Conservation (phyloP, 2,888 invertebrate species). For the Corbicula japonica region DNA sequence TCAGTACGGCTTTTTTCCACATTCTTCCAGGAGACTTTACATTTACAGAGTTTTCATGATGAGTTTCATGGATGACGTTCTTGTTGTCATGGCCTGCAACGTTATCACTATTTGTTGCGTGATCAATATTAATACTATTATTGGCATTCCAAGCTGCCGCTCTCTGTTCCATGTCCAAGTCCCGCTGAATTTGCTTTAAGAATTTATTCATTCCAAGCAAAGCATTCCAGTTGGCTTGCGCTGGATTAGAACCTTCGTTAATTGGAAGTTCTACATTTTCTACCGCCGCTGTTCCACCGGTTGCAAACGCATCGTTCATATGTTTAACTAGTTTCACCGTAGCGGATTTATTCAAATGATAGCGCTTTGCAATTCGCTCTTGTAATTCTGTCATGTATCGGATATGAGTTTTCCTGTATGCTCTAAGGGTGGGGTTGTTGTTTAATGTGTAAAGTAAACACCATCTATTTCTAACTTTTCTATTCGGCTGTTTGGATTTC, state of each 20-base stretch:
- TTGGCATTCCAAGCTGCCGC: too few relatives aligned
- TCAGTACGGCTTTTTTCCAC: too few relatives aligned
- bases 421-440: constrained; percentile 53
- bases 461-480: constrained; percentile 51
- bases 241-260: constrained; percentile 4
- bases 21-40: too few relatives aligned
- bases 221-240: constrained; percentile 46
- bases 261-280: neutral
- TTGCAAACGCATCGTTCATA: constrained; percentile 25
- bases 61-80: too few relatives aligned
- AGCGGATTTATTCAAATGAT: constrained; percentile 39
- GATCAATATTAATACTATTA: too few relatives aligned
- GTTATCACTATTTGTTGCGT: too few relatives aligned
- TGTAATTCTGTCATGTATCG: constrained; percentile 44
- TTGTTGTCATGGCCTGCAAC: too few relatives aligned
- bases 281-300: constrained; percentile 11
- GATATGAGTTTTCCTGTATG: constrained; percentile 51
- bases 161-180: neutral
- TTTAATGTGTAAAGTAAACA: constrained; percentile 48
- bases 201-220: constrained; percentile 42
- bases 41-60: too few relatives aligned
- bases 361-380: constrained; percentile 37
- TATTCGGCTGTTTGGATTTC: too few relatives aligned
- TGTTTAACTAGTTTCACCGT: constrained; percentile 43
- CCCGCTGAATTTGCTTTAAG: constrained; percentile 40